Base-by-base conservation (phyloP, 53 echinoderm and acorn worm genomes). In the Zoroaster sp. region DNA sequence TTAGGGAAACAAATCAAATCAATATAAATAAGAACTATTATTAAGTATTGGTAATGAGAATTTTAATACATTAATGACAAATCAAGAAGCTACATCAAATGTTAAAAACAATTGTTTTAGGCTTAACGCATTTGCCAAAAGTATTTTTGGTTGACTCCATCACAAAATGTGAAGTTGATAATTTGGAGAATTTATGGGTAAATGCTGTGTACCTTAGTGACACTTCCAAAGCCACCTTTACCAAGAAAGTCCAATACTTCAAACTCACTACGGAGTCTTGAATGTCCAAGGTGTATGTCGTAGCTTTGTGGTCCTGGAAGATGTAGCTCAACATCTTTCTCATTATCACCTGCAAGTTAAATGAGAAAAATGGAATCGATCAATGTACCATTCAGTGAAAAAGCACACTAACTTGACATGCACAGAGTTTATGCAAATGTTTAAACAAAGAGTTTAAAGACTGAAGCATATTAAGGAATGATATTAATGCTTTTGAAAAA, bases 211-310 rank as follows among this genome's bases (percentile, higher is more conserved):
- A 97, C 98, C 95, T 93, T 98, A 53, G 94, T 96, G 10, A 98
- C 98, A 85, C 93, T 94, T 40, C 98, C 98, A 77, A 98, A 98
- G 9, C 98, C 98, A 21, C 98, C 98, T 87, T 98, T 98, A 9
- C 98, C 98, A 1, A 98, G 88, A 36, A 88, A 89, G 44, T 90
- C 94, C 36, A 95, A 39, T 69, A 95, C 91, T 49, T 98, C 95
- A 90, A 98, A 98, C 86, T 98, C 98, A 73, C 91, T 92, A 38
- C 91, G 70, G 5, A 98, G 94, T 40, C 98, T 82, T 5, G 95
- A 96, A 43, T 91, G 90, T 6, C 95, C 94, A 35, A 67, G 73
- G 37, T 86, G 71, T 51, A 83, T 85, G 49, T 76, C 90, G 21
- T 81, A 89, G 17, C 75, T 75, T 34, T 73, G 53, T 7, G 82